Base-by-base conservation (phyloP, 2,888 invertebrate genomes). In the Drosophila quasianomalipes region DNA sequence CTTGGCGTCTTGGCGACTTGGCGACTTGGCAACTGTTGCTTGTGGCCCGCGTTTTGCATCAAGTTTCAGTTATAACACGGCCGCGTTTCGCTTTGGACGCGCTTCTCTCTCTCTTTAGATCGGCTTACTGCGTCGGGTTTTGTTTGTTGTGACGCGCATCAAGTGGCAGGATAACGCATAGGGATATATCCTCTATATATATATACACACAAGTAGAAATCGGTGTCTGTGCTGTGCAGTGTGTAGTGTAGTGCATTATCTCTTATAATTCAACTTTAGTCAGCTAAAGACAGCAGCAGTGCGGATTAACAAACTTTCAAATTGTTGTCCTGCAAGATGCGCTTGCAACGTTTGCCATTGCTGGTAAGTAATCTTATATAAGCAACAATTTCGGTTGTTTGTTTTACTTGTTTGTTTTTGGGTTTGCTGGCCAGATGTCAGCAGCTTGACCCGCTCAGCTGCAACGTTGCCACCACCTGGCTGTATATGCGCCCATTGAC, bases 61-160 rank as follows among this genome's bases (percentile, higher is more conserved):
- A 83, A 91, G 83, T 91, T 89, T 92, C 90, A 92, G 92, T 92
- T 91, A 83, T 79, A 84, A 78, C 72, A 83, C 81, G 86, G 85
- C 91, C 83, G 89, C 89, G 91, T 80, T 78, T 82, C 76, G 83
- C 82, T 80, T 82, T 89, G 90, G 92, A 92, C 89, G 92, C 90
- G 83, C 54, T 81, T 83, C 75, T 72, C 59, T 55, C 41, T 63
- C 41, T 63, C 51, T 58, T 7, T 22, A 6, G 41, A 47, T 30
- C 58, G 58, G 37, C 54, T 41, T n/a, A 19, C 28, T 5, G 33
- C 51, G 63, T 9, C 70, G 70, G 37, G 28, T 26, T 72, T 63
- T 47, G 28, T 39, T 53, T 44, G 39, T 9, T 58, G 57, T 41
- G 12, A 39, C 44, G 51, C 33, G 79, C 59, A 49, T 53, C 74